Conservation (phyloP, 2,888 invertebrate species). For the Leucophenga montana region DNA sequence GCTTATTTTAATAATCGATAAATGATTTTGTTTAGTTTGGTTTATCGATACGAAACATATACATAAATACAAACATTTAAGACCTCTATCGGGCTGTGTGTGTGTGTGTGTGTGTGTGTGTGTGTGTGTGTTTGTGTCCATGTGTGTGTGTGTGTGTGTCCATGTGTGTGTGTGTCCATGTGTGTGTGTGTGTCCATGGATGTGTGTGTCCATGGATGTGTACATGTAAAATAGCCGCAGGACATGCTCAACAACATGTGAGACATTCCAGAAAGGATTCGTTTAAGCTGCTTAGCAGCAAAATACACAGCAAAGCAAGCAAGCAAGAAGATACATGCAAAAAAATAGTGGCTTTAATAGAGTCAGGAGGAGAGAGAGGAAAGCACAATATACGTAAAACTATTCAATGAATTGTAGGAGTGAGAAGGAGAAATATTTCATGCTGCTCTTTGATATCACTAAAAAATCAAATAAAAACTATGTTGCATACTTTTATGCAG, state of each 20-base stretch:
- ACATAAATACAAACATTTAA: not conserved
- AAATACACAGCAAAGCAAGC: not conserved
- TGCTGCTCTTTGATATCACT: too few species aligned
- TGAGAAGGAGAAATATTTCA: too few species aligned
- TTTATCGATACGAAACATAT: not conserved
- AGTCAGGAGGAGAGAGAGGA: not conserved
- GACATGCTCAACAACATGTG: constrained; percentile 40
- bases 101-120: not conserved
- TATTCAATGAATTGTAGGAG: too few species aligned
- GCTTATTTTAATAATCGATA: constrained; percentile 20
- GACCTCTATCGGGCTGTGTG: not conserved
- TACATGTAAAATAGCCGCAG: not conserved
- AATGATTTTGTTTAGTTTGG: constrained; percentile 12
- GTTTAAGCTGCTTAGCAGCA: constrained; percentile 18
- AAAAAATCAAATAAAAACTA: too few species aligned
- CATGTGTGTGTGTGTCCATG: not conserved
- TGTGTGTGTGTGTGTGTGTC: not conserved
- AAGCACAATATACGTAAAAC: not conserved
- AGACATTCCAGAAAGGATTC: constrained; percentile 41
- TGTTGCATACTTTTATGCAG: constrained; percentile 8
- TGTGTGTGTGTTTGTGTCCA: too few species aligned
- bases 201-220: not conserved
- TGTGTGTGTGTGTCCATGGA: too few species aligned
- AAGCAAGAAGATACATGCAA: not conserved
- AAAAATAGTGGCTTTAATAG: not conserved